A percentile compares a stretch with the other conserved stretches of the same genome.
Evolutionary conservation across 2,888 invertebrate genomes (phyloP).

Genomic region (Cheilosia variabilis): DNA sequence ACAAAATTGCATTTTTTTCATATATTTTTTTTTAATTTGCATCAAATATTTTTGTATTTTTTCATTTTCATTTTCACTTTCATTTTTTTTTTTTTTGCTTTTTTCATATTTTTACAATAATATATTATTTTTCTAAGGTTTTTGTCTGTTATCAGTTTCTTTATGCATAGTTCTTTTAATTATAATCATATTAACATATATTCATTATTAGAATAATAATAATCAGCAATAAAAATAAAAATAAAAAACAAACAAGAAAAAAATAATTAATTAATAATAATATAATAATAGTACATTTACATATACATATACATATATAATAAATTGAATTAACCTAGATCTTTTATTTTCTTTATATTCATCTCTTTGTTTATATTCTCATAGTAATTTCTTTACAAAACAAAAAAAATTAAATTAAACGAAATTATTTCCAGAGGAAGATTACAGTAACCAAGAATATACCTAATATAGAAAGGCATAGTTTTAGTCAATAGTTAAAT

Average conservation of each 20-base stretch:
- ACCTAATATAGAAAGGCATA: slow-evolving; percentile 55
- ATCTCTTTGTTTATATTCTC: slow-evolving; percentile 26
- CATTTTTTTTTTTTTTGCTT: slow-evolving; percentile 10
- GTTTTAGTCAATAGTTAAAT: slow-evolving; percentile 44
- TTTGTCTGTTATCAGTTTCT: slow-evolving; percentile 71
- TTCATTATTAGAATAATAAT: slow-evolving; percentile 73
- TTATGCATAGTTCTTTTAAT: slow-evolving; percentile 72
- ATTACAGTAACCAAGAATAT: slow-evolving; percentile 58
- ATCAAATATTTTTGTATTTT: slow-evolving; percentile 74
- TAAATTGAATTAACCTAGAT: slow-evolving; percentile 71
- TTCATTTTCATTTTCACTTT: slow-evolving; percentile 54
- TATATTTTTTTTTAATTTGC: slow-evolving; percentile 71
- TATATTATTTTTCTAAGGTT: slow-evolving; percentile 75
- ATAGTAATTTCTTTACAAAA: slow-evolving; percentile 51
- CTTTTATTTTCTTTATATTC: slow-evolving; percentile 29
- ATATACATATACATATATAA: slow-evolving; percentile 46
- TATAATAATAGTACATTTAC: slow-evolving; percentile 65
- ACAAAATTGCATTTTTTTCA: background rate
- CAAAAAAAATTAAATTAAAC: slow-evolving; percentile 38
- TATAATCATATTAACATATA: slow-evolving; percentile 74
- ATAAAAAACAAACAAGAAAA: slow-evolving; percentile 72
- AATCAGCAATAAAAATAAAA: slow-evolving; percentile 72
- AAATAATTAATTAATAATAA: slow-evolving; percentile 47
- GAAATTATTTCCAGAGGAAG: slow-evolving; percentile 12
- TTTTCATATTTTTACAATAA: slow-evolving; percentile 73